A percentile compares a stretch with the other conserved stretches of the same genome.
Conservation (phyloP, 2,113 vertebrate species). For the Laticauda laticaudata region DNA sequence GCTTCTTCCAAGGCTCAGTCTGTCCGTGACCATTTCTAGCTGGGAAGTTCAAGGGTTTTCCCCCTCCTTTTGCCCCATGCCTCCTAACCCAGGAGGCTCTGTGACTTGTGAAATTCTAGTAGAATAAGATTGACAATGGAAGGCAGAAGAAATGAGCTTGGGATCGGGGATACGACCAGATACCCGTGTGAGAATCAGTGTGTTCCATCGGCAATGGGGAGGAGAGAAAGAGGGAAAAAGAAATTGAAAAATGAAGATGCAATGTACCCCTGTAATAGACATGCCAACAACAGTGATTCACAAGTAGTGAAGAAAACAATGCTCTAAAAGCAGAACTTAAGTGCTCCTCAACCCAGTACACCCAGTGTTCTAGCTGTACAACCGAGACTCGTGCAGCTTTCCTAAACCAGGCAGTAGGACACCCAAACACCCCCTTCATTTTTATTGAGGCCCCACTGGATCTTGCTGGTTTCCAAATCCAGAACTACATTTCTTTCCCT, state of each 20-base stretch:
- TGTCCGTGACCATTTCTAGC: no score
- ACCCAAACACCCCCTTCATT: neutral
- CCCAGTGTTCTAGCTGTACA: neutral
- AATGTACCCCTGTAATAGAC: neutral
- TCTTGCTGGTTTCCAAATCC: neutral
- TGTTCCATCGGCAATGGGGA: neutral
- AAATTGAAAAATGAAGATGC: neutral
- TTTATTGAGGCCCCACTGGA: neutral
- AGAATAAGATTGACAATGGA: neutral
- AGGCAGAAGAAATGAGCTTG: neutral
- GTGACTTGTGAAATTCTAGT: neutral
- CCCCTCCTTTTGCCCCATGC: no score
- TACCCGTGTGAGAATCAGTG: neutral
- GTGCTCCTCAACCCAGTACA: no score
- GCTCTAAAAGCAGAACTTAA: neutral
- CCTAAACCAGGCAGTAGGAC: neutral
- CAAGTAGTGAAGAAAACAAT: neutral
- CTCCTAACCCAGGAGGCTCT: neutral
- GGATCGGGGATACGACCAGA: neutral
- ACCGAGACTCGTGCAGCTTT: neutral
- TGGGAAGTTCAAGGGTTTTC: neutral
- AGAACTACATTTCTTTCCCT: neutral
- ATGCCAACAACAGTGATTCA: neutral
- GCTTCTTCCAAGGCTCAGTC: neutral
- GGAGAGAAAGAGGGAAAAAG: neutral